A percentile compares a stretch with the other conserved stretches of the same genome.
phyloP scores from a whole-genome alignment of 2,888 invertebrate species.

The Belgica antarctica region DNA sequence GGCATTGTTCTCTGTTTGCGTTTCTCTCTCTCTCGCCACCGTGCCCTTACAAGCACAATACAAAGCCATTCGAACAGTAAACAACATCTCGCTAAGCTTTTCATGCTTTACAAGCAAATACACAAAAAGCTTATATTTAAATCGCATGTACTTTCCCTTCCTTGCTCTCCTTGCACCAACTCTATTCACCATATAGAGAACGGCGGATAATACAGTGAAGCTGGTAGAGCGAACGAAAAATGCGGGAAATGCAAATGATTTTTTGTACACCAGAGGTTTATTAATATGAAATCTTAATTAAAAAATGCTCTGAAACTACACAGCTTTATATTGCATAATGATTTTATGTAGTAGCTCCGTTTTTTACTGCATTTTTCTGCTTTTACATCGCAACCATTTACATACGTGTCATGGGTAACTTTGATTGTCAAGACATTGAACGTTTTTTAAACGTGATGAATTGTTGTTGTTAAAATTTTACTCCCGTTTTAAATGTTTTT shows the following conservation, averaged over 20 bases:
- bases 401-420: too few relatives aligned
- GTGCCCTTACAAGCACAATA: neutral
- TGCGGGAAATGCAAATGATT: slow-evolving; percentile 31
- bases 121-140: slow-evolving; percentile 23
- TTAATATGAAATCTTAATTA: slow-evolving; percentile 42
- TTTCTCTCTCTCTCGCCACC: neutral
- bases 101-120: slow-evolving; percentile 22
- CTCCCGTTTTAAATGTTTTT: too few relatives aligned
- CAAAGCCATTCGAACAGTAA: neutral
- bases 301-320: slow-evolving; percentile 28
- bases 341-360: neutral
- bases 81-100: slow-evolving; percentile 17
- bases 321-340: neutral
- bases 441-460: too few relatives aligned
- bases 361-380: neutral
- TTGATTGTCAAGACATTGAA: too few relatives aligned
- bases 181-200: neutral
- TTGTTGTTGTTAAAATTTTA: too few relatives aligned
- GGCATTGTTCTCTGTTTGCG: neutral
- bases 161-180: neutral
- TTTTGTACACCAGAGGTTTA: slow-evolving; percentile 25
- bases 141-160: neutral
- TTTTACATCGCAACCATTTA: neutral
- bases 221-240: slow-evolving; percentile 1
- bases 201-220: slow-evolving; percentile 14